phyloP scores from a whole-genome alignment of 2,888 invertebrate genomes.

The Siphonodentalium dalli region DNA sequence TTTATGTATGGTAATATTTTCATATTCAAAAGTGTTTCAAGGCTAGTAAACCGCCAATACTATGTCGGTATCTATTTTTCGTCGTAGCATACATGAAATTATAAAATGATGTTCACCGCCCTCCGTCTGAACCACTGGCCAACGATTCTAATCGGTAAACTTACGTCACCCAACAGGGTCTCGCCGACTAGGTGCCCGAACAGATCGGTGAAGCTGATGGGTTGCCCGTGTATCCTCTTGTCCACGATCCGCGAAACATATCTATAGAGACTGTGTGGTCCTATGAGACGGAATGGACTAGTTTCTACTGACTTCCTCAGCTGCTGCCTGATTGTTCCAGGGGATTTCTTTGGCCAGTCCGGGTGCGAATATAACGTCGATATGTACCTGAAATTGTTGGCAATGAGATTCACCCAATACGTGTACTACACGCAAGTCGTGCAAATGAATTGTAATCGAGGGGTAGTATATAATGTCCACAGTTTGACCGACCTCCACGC shows the following conservation, averaged over 20 bases:
- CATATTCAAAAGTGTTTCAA: too few species aligned
- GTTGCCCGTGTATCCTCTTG: constrained; percentile 64
- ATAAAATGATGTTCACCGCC: too few species aligned
- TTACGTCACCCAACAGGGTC: constrained; percentile 63
- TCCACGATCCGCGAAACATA: constrained; percentile 55
- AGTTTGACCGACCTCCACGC: too few species aligned
- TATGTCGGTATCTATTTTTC: too few species aligned
- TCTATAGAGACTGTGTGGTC: constrained; percentile 50
- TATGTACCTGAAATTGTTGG: constrained; percentile 58
- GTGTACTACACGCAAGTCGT: too few species aligned
- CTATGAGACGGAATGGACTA: constrained; percentile 59
- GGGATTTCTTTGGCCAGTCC: constrained; percentile 62
- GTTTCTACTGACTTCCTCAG: constrained; percentile 57
- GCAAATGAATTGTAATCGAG: too few species aligned
- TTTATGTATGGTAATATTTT: too few species aligned
- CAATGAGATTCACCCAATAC: too few species aligned
- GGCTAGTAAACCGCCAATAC: too few species aligned
- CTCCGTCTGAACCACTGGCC: too few species aligned
- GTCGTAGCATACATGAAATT: too few species aligned
- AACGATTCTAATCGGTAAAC: constrained; percentile 11
- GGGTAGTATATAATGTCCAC: too few species aligned
- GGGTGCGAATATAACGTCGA: constrained; percentile 66
- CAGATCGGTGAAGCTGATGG: constrained; percentile 67
- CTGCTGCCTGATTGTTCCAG: constrained; percentile 58
- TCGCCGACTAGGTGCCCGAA: constrained; percentile 67